Conservation (phyloP, 2,888 invertebrate genomes). For the Asteroscopus sphinx region DNA sequence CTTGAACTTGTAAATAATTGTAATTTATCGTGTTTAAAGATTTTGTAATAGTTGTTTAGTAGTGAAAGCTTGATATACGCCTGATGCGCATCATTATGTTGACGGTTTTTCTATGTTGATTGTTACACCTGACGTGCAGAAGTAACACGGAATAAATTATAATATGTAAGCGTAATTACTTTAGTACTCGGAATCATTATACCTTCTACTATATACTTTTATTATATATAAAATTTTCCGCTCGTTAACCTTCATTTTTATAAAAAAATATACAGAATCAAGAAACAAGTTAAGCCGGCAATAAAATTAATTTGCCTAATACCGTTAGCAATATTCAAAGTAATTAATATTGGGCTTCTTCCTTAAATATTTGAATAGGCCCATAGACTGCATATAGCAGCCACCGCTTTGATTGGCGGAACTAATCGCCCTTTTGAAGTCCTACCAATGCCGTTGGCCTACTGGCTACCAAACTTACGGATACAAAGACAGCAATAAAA, state of each 20-base stretch:
- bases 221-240: not conserved
- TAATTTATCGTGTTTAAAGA: slow-evolving; percentile 34
- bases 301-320: not conserved
- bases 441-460: not conserved
- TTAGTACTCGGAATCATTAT: no score
- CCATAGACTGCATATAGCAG: not conserved
- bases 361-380: not conserved
- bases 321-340: not conserved
- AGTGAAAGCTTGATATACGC: slow-evolving; percentile 38
- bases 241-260: not conserved
- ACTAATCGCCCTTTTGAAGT: slow-evolving; percentile 27
- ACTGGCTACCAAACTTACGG: slow-evolving; percentile 13
- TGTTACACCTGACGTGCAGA: no score
- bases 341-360: not conserved
- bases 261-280: no score
- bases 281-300: not conserved
- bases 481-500: slow-evolving; percentile 45
- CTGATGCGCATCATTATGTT: slow-evolving; percentile 12
- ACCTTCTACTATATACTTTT: no score
- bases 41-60: slow-evolving; percentile 13
- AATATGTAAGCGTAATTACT: no score
- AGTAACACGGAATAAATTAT: no score
- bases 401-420: slow-evolving; percentile 4
- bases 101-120: not conserved
- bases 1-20: slow-evolving; percentile 25